These are phyloP conservation scores for Ischnus inquisitorius DNA, from an alignment of 2,888 invertebrate genomes.

Conservation along the genomic window DNA sequence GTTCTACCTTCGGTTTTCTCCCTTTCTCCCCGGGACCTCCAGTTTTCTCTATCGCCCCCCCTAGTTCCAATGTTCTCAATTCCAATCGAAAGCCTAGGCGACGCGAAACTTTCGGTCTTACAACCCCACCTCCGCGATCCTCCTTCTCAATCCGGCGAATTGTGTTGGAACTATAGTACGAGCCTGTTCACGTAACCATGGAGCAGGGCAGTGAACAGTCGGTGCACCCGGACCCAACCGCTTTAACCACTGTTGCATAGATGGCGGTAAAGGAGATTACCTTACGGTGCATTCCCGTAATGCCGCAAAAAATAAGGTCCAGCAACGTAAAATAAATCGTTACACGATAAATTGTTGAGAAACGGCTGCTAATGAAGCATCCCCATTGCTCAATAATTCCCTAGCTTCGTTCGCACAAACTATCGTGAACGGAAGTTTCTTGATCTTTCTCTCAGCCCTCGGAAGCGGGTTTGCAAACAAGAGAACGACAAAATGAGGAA, in stretches of 20 bases:
- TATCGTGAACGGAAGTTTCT: no score
- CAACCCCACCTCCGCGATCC: slow-evolving; percentile 1
- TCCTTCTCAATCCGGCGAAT: slow-evolving; percentile 22
- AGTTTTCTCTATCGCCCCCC: slow-evolving; percentile 43
- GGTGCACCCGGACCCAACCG: not conserved
- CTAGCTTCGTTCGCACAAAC: no score
- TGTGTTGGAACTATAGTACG: slow-evolving; percentile 15
- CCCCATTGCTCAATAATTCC: no score
- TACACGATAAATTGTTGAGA: no score
- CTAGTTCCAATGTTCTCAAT: slow-evolving; percentile 57
- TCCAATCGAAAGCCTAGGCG: slow-evolving; percentile 54
- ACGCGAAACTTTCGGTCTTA: slow-evolving; percentile 48
- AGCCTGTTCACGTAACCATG: slow-evolving; percentile 34
- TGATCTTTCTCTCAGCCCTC: no score
- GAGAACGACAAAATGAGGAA: no score
- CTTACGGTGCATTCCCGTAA: not conserved
- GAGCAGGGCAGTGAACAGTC: slow-evolving; percentile 12
- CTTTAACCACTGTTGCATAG: not conserved
- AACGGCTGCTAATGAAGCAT: no score
- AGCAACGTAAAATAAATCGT: no score
- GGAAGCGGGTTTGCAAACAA: no score
- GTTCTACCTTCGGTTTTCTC: not conserved
- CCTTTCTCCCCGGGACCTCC: slow-evolving; percentile 28
- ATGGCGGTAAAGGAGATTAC: not conserved
- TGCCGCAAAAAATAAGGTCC: not conserved